These are phyloP conservation scores for Diorhabda sublineata DNA, from an alignment of 1,140 invertebrate genomes.

Conservation along the genomic window DNA sequence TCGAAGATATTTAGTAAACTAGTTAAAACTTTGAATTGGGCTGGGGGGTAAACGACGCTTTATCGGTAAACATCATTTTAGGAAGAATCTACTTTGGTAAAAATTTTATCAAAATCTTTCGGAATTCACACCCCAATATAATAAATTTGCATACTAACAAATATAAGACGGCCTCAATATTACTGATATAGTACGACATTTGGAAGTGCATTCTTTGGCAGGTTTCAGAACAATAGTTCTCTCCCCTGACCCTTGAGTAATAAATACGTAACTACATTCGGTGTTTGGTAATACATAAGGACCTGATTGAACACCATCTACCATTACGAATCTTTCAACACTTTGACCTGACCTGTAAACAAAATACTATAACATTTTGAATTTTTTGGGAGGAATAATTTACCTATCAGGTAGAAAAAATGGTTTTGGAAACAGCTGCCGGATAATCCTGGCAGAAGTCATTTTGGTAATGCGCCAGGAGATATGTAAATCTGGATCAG, in stretches of 20 bases:
- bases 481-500: conserved; percentile 44
- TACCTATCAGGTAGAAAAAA: conserved; percentile 56
- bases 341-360: conserved; percentile 57
- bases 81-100: neutral
- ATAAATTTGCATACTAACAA: conserved; percentile 55
- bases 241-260: conserved; percentile 62
- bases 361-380: neutral
- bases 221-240: conserved; percentile 62
- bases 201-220: conserved; percentile 60
- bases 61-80: neutral
- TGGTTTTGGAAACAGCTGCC: conserved; percentile 63
- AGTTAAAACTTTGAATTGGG: no score
- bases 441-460: conserved; percentile 57
- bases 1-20: no score
- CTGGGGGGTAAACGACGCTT: neutral
- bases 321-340: conserved; percentile 66
- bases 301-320: conserved; percentile 60
- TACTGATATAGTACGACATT: conserved; percentile 61
- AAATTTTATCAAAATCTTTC: no score
- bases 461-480: conserved; percentile 69
- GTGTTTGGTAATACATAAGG: conserved; percentile 64
- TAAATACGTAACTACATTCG: conserved; percentile 71
- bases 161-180: conserved; percentile 62
- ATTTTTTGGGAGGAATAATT: conserved; percentile 17
- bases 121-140: neutral